Evolutionary conservation across 2,113 vertebrate species (phyloP).

Genomic region (Lepus europaeus): DNA sequence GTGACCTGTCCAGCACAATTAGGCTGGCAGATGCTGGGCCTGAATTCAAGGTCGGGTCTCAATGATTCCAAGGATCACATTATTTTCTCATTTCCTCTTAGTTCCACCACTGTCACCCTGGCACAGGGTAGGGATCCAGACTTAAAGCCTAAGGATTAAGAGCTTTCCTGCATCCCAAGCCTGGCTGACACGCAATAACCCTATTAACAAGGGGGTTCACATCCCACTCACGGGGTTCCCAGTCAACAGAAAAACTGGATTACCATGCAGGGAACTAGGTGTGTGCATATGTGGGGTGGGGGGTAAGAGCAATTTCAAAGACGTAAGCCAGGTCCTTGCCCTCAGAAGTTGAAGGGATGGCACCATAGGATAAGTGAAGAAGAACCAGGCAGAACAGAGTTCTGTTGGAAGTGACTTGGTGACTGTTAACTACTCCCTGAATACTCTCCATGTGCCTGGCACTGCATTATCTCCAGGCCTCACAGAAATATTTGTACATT

Average conservation of each 20-base stretch:
- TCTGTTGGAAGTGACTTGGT: background rate
- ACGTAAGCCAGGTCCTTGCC: background rate
- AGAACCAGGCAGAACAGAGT: background rate
- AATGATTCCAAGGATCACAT: background rate
- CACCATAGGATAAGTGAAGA: background rate
- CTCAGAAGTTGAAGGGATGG: background rate
- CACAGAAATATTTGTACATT: background rate
- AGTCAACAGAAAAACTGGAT: background rate
- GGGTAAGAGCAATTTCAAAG: background rate
- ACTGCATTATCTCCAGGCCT: background rate
- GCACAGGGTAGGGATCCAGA: background rate
- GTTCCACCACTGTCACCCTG: background rate
- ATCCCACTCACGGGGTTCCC: background rate
- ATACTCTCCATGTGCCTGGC: background rate
- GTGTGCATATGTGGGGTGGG: fast-evolving
- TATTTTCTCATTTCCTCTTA: background rate
- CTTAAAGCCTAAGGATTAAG: background rate
- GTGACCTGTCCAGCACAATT: background rate
- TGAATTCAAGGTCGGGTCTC: background rate
- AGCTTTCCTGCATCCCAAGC: background rate
- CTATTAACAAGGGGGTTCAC: no score
- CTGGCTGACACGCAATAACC: background rate
- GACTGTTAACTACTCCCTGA: background rate
- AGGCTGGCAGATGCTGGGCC: background rate
- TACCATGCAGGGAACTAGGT: background rate